Evolutionary conservation across 2,888 invertebrate genomes (phyloP), one percentile per base, ranked within the genome.

Genomic region (Brenthis hecate): DNA sequence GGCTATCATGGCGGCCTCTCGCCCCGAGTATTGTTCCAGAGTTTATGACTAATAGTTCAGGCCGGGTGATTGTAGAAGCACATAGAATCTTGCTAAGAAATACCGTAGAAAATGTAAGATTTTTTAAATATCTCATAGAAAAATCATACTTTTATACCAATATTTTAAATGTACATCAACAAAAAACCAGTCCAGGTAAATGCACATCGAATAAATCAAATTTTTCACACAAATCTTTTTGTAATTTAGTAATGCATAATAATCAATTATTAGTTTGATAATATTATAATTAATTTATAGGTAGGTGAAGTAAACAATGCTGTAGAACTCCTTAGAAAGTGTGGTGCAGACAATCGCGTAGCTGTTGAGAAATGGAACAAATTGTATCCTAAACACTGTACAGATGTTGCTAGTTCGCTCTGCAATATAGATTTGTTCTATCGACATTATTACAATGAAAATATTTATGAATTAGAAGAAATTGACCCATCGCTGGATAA

Each of bases 1-100:
- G 94, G 36, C 79, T 94, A 13, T 76, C 87, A 6, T 92, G 92
- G 90, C 72, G 76, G 6, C 91, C 90, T 0, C 28, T 74, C 0
- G 70, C 81, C 0, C 81, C 79, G 1, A 81, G 79, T 65, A 73
- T 88, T 2, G 78, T 80, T 2, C 81, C 87, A 0, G 87, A 91
- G 48, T 72, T 91, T 2, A 73, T 73, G 55, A 70, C 77, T 1
- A 77, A 66, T 1, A 63, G 51, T 0, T 56, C 66, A 32, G 86
- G 86, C 0, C 75, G 70, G 51, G 66, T 70, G 0, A 72, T 76
- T 14, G 81, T 86, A 4, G 79, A 83, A 11, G 72, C 79, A 0
- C 79, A 85, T 72, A 80, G 90, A 51, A 66, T 74, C 47, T 64
- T 85, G 28, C 67, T 92, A 57, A 58, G 56, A 8, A 66, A 70